These are phyloP conservation scores for Zoanthus sociatus DNA, from an alignment of 92 coral and sea anemone genomes.

Conservation along the genomic window DNA sequence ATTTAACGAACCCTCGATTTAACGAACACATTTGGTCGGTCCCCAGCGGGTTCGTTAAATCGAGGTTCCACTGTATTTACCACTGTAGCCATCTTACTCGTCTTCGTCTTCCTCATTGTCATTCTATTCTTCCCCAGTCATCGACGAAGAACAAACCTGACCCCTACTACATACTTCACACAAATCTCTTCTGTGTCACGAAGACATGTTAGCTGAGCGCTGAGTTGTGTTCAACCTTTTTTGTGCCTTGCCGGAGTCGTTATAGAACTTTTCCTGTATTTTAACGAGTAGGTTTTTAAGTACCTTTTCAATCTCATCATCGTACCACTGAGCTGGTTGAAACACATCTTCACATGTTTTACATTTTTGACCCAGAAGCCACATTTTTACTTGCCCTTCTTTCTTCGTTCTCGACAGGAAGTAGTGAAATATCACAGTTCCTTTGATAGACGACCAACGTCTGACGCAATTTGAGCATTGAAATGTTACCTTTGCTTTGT, in stretches of 20 bases:
- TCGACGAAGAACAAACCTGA: not conserved
- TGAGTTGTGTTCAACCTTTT: constrained; percentile 1
- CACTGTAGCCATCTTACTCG: too few species aligned
- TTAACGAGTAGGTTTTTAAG: not conserved
- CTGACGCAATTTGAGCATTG: constrained; percentile 12
- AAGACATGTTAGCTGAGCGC: not conserved
- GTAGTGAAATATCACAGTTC: constrained; percentile 41
- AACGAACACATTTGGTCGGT: too few species aligned
- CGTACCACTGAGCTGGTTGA: constrained; percentile 39
- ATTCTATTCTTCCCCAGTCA: not conserved
- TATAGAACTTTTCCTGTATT: not conserved
- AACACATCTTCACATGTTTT: not conserved
- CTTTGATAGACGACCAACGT: constrained; percentile 42
- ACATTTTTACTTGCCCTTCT: constrained; percentile 36
- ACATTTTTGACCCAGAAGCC: constrained; percentile 45
- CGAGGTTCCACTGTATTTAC: too few species aligned
- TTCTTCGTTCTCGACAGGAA: too few species aligned
- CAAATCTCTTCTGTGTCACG: constrained; percentile 11
- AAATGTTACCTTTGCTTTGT: not conserved
- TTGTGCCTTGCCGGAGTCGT: not conserved
- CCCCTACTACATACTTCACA: constrained; percentile 14
- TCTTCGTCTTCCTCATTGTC: not conserved
- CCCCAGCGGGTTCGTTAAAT: too few species aligned
- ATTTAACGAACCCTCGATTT: too few species aligned
- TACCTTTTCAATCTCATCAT: constrained; percentile 20